These are phyloP conservation scores for Sclerodermus sp. DNA, from an alignment of 2,888 invertebrate genomes.

Conservation along the genomic window DNA sequence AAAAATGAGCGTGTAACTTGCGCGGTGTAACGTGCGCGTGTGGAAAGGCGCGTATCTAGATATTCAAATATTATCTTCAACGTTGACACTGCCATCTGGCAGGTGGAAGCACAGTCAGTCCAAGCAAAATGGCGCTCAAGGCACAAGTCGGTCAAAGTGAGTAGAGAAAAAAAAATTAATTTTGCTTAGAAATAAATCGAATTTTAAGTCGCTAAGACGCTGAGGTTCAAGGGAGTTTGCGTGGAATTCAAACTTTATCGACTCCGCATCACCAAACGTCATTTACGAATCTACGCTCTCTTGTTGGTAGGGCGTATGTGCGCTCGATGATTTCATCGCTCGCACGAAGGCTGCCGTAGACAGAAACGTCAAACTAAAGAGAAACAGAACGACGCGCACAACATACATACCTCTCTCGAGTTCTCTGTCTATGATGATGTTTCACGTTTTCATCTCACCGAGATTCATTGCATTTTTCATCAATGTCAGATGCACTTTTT, in stretches of 20 bases:
- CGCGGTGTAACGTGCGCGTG: too few species aligned
- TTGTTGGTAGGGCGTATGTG: constrained; percentile 16
- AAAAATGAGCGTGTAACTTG: too few species aligned
- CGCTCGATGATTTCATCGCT: constrained; percentile 44
- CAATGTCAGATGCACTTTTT: too few species aligned
- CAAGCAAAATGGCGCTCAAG: constrained; percentile 80
- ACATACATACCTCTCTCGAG: too few species aligned
- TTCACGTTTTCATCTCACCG: too few species aligned
- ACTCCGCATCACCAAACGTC: too few species aligned
- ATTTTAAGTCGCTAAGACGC: neutral
- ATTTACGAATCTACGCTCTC: neutral
- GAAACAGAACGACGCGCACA: too few species aligned
- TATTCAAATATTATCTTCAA: neutral
- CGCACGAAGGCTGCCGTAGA: constrained; percentile 26
- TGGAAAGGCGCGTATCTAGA: too few species aligned
- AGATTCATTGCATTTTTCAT: too few species aligned
- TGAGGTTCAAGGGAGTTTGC: neutral
- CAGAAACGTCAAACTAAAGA: constrained; percentile 36
- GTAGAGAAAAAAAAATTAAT: constrained; percentile 57
- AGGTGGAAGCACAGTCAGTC: constrained; percentile 29
- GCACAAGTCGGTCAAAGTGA: constrained; percentile 85
- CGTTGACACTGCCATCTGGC: constrained; percentile 31
- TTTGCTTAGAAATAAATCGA: constrained; percentile 10
- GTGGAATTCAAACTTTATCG: too few species aligned
- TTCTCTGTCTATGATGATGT: too few species aligned